Evolutionary conservation across 2,888 invertebrate species (phyloP).

Genomic region (Plagiodera versicolora): DNA sequence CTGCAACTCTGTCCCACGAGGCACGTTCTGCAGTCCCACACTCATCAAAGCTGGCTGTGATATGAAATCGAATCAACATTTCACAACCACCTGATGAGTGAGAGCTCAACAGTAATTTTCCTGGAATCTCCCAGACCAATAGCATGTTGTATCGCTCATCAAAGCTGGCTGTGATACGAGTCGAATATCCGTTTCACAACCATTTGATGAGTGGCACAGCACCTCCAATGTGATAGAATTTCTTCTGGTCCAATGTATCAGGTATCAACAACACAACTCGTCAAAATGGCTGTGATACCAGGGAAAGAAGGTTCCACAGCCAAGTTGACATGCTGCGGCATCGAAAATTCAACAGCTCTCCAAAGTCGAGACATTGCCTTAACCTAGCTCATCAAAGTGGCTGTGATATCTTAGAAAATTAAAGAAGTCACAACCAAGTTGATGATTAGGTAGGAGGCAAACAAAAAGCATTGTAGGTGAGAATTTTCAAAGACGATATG

Average conservation of each 20-base stretch:
- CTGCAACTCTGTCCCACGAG: background rate
- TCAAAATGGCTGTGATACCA: conserved; percentile 96
- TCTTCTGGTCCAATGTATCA: background rate
- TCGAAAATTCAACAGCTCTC: conserved; percentile 26
- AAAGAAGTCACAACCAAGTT: conserved; percentile 87
- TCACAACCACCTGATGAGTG: conserved; percentile 88
- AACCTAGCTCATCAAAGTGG: conserved; percentile 94
- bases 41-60: conserved; percentile 99
- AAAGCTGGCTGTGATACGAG: conserved; percentile 99
- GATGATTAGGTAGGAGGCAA: conserved; percentile 66
- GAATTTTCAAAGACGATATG: background rate
- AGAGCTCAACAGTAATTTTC: conserved; percentile 48
- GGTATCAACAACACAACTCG: conserved; percentile 76
- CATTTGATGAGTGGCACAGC: conserved; percentile 82
- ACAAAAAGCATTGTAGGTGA: conserved; percentile 3
- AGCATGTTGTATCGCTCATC: conserved; percentile 76
- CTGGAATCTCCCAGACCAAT: background rate
- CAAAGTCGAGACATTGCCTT: conserved; percentile 26
- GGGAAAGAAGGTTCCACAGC: conserved; percentile 69
- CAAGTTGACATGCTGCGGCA: conserved; percentile 74
- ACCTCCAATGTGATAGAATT: too few relatives aligned
- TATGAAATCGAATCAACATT: conserved; percentile 71
- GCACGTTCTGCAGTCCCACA: conserved; percentile 55
- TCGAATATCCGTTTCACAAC: conserved; percentile 75
- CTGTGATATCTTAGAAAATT: conserved; percentile 86